Evolutionary conservation across 2,113 vertebrate genomes (phyloP).

Genomic region (Glaucidium brasilianum): DNA sequence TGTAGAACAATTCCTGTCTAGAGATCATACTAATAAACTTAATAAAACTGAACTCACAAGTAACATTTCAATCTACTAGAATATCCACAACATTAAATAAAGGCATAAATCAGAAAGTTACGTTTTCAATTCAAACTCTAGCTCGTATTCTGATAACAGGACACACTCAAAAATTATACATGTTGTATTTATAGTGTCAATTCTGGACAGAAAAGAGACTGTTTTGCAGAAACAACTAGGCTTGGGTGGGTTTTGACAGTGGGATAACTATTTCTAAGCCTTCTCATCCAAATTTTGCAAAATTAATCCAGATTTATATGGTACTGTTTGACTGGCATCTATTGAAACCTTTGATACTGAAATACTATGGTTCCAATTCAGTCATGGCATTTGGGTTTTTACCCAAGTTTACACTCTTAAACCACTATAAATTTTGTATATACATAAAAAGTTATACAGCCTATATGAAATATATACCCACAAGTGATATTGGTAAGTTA

Average conservation of each 20-base stretch:
- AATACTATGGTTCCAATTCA: neutral
- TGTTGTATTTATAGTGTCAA: neutral
- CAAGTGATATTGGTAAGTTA: neutral
- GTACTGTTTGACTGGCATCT: neutral
- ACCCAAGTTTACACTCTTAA: neutral
- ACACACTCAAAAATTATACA: neutral
- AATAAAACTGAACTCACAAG: neutral
- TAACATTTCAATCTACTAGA: neutral
- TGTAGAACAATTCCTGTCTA: neutral
- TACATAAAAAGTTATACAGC: neutral
- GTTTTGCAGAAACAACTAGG: neutral
- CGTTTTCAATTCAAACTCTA: neutral
- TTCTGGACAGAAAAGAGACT: neutral
- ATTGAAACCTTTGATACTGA: neutral
- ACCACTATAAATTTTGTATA: neutral
- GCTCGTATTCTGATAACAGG: neutral
- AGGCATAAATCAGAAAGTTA: neutral
- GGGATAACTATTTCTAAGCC: neutral
- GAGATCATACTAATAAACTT: neutral
- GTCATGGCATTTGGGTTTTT: neutral
- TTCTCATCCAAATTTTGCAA: neutral
- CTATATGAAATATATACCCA: neutral
- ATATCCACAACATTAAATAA: neutral
- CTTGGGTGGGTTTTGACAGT: neutral
- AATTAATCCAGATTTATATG: neutral